These are phyloP conservation scores for Callimorpha dominula DNA, from an alignment of 2,888 invertebrate species.

Conservation along the genomic window DNA sequence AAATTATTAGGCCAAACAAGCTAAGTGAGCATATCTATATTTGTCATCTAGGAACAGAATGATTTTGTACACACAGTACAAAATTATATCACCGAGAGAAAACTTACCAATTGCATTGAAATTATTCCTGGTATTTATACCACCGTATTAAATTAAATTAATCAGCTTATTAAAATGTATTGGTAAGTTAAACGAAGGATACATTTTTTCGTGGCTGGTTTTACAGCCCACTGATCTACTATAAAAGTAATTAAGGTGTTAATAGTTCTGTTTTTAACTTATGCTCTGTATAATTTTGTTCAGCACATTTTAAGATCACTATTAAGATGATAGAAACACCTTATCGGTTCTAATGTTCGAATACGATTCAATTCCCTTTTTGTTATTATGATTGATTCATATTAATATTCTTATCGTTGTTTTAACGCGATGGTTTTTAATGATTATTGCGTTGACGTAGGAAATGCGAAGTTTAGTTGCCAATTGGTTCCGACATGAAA, in stretches of 20 bases:
- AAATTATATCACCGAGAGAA: no score
- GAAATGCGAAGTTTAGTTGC: no score
- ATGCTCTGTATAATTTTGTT: constrained; percentile 1
- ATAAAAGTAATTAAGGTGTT: constrained; percentile 29
- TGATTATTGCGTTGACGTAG: no score
- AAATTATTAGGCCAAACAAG: background rate
- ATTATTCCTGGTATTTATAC: background rate
- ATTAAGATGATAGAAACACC: background rate
- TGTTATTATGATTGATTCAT: background rate
- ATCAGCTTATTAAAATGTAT: background rate
- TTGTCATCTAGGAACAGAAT: background rate
- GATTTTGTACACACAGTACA: no score
- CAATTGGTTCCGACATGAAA: no score
- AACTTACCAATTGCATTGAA: no score
- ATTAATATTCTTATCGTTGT: background rate
- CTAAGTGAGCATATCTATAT: background rate
- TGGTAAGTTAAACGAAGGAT: background rate
- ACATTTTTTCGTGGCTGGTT: constrained; percentile 19
- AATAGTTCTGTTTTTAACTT: constrained; percentile 17
- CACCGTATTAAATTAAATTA: background rate
- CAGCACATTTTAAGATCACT: background rate
- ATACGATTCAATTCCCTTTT: background rate
- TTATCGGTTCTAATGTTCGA: background rate
- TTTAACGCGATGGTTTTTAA: no score
- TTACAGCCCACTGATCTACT: constrained; percentile 25